A percentile compares a stretch with the other conserved stretches of the same genome.
These are phyloP conservation scores for Bubo scandiacus DNA, from an alignment of 2,113 vertebrate species.

Conservation along the genomic window DNA sequence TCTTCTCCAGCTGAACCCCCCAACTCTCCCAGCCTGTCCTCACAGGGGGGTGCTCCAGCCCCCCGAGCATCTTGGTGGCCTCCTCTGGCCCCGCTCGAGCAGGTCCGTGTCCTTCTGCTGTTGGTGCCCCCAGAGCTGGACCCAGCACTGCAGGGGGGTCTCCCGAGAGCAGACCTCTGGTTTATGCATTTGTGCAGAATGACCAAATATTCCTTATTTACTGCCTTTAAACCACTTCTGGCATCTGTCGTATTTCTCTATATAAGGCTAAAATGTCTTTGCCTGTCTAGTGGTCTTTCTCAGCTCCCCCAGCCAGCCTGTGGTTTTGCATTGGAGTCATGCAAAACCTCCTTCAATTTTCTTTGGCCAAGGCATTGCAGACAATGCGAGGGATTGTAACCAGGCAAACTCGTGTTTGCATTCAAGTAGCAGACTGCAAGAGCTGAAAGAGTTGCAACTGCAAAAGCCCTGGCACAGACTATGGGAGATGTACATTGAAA, in stretches of 20 bases:
- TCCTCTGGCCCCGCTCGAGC: neutral
- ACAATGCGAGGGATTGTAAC: neutral
- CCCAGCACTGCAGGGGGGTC: neutral
- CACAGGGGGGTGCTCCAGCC: neutral
- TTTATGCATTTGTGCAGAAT: neutral
- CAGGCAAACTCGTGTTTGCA: neutral
- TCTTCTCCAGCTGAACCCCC: neutral
- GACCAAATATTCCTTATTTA: neutral
- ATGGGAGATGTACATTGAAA: neutral
- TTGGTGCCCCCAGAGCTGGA: neutral
- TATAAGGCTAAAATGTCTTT: neutral
- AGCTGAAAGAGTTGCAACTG: neutral
- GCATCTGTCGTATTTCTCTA: neutral
- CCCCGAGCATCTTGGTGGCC: accelerated
- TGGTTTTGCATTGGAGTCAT: neutral
- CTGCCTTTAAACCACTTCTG: neutral
- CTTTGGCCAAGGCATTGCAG: neutral
- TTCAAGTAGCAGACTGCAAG: neutral
- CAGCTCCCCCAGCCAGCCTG: neutral
- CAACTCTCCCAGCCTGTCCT: neutral
- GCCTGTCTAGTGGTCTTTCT: neutral
- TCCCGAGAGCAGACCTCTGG: neutral
- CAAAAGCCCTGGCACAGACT: neutral
- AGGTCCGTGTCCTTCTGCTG: neutral
- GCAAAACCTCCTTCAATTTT: neutral